Conservation (phyloP, 2,113 vertebrate species). For the Sisor rabdophorus region DNA sequence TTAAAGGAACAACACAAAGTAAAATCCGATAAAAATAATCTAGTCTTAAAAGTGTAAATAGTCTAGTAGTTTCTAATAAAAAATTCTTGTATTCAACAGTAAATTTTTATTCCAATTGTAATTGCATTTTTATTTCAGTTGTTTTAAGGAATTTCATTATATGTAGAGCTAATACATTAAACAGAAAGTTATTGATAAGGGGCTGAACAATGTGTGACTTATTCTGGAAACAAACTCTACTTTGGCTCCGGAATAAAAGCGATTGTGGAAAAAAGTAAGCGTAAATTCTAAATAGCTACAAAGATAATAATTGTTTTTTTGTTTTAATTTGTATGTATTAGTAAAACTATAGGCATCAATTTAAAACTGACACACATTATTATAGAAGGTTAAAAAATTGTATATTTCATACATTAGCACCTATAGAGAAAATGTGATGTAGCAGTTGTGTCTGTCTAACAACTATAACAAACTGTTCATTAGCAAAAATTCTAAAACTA, state of each 20-base stretch:
- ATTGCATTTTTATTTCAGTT: too few species aligned
- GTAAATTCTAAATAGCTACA: background rate
- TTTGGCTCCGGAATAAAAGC: conserved; percentile 27
- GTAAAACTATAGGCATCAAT: background rate
- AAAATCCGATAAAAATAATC: background rate
- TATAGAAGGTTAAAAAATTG: background rate
- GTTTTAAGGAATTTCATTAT: background rate
- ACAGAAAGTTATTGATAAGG: conserved; percentile 35
- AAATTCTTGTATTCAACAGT: background rate
- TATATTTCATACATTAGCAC: background rate
- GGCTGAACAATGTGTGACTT: conserved; percentile 37
- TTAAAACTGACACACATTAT: background rate
- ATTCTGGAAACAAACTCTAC: conserved; percentile 33
- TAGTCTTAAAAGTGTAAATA: background rate
- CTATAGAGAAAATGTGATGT: background rate
- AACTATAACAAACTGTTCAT: conserved; percentile 26
- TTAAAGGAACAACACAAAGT: conserved; percentile 33
- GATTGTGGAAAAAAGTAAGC: conserved; percentile 34
- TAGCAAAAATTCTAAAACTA: conserved; percentile 33
- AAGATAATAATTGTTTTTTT: too few species aligned
- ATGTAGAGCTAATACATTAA: too few species aligned
- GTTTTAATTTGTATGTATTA: background rate
- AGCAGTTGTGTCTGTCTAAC: conserved; percentile 25
- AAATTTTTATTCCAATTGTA: background rate
- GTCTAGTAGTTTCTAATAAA: background rate